Conservation (phyloP, 2,888 invertebrate species). For the Abrostola tripartita region DNA sequence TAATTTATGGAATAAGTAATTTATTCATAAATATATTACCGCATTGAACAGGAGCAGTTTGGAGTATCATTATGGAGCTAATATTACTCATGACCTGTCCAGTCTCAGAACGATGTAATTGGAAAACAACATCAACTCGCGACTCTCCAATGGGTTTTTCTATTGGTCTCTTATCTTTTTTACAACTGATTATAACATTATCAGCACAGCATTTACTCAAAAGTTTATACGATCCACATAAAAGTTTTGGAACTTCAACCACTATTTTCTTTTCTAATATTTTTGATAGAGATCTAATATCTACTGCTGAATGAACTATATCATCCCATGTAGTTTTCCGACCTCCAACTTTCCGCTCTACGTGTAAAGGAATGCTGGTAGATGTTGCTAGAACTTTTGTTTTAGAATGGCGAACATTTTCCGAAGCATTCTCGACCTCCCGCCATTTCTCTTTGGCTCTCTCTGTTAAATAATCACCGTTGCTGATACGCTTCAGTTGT, state of each 20-base stretch:
- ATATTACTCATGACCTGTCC: constrained; percentile 74
- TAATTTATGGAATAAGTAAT: neutral
- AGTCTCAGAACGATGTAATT: constrained; percentile 70
- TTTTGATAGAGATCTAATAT: constrained; percentile 76
- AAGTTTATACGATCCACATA: constrained; percentile 73
- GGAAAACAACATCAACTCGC: constrained; percentile 73
- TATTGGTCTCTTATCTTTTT: constrained; percentile 55
- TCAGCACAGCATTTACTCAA: constrained; percentile 71
- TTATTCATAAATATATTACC: constrained; percentile 22
- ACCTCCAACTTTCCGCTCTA: constrained; percentile 66
- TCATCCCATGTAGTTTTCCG: constrained; percentile 72
- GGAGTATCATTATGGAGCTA: constrained; percentile 74
- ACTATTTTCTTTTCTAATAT: constrained; percentile 79
- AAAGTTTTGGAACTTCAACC: constrained; percentile 76
- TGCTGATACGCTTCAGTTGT: constrained; percentile 83
- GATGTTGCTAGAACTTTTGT: constrained; percentile 72
- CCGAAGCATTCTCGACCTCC: constrained; percentile 59
- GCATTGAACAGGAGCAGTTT: constrained; percentile 54
- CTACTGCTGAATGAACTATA: constrained; percentile 79
- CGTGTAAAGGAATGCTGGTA: constrained; percentile 73
- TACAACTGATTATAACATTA: constrained; percentile 74
- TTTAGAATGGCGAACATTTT: constrained; percentile 45
- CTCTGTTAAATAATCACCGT: constrained; percentile 82
- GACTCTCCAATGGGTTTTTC: constrained; percentile 56
- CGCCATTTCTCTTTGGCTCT: constrained; percentile 82